phyloP scores from a whole-genome alignment of 2,113 vertebrate genomes.

The Anolis carolinensis region DNA sequence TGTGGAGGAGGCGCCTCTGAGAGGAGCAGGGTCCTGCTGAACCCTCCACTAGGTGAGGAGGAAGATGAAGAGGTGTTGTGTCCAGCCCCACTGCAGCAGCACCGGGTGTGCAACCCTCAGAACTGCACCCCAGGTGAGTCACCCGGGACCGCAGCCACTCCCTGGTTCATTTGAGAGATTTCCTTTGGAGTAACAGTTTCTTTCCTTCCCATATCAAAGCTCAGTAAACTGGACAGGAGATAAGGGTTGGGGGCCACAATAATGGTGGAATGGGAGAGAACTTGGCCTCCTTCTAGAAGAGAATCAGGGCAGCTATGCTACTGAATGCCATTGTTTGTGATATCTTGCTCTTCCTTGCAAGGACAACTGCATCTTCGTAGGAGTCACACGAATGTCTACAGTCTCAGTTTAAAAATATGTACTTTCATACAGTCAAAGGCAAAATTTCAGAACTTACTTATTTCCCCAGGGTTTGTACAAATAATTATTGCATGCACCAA shows the following conservation, averaged over 20 bases:
- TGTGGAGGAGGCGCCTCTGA: slow-evolving; percentile 76
- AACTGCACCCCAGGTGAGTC: slow-evolving; percentile 79
- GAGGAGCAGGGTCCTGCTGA: slow-evolving; percentile 72
- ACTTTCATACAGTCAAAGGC: too few species aligned
- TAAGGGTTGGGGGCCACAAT: not conserved
- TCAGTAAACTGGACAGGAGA: not conserved
- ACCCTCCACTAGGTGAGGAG: slow-evolving; percentile 22
- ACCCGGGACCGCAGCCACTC: not conserved
- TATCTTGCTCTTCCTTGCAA: too few species aligned
- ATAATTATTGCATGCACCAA: too few species aligned
- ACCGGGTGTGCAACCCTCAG: slow-evolving; percentile 77
- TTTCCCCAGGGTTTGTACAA: too few species aligned
- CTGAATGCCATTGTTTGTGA: too few species aligned
- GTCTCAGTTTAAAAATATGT: too few species aligned
- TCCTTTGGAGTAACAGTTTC: fast-evolving
- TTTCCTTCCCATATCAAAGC: not conserved
- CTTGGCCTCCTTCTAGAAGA: fast-evolving
- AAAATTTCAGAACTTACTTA: too few species aligned
- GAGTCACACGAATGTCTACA: too few species aligned
- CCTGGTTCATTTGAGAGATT: not conserved
- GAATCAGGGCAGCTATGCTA: too few species aligned
- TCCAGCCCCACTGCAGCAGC: slow-evolving; percentile 70
- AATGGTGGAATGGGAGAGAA: too few species aligned
- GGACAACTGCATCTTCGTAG: too few species aligned
- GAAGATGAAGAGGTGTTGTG: slow-evolving; percentile 62